Evolutionary conservation across 2,888 invertebrate genomes (phyloP).

Genomic region (Platypus cylindrus): DNA sequence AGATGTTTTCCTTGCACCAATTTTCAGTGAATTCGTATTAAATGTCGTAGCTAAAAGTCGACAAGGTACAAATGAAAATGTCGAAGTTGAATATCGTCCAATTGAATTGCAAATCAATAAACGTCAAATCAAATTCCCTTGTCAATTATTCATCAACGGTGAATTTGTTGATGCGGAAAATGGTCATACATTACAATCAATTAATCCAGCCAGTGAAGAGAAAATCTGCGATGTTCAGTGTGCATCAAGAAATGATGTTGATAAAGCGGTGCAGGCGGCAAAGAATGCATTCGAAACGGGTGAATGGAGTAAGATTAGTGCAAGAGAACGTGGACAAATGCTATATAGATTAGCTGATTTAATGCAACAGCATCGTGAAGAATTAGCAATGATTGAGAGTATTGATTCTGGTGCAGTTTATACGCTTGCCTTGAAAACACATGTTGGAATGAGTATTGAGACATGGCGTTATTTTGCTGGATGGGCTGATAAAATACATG

Average conservation of each 20-base stretch:
- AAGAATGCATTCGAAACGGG: constrained; percentile 77
- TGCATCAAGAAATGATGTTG: constrained; percentile 69
- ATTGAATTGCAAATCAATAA: constrained; percentile 71
- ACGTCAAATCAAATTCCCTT: constrained; percentile 72
- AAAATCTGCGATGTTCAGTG: constrained; percentile 39
- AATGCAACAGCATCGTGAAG: constrained; percentile 90
- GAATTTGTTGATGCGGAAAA: constrained; percentile 70
- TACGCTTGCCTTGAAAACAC: constrained; percentile 90
- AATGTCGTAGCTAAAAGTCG: constrained; percentile 55
- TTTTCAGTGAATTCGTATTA: constrained; percentile 67
- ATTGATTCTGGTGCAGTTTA: constrained; percentile 95
- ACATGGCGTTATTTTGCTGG: constrained; percentile 95
- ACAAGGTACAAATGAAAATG: constrained; percentile 42
- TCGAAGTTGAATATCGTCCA: constrained; percentile 52
- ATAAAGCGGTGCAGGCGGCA: constrained; percentile 78
- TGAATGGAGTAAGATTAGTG: constrained; percentile 89
- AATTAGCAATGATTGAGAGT: constrained; percentile 86
- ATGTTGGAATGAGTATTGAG: constrained; percentile 95
- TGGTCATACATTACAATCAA: constrained; percentile 47
- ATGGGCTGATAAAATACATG: constrained; percentile 94
- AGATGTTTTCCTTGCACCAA: constrained; percentile 86
- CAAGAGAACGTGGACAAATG: constrained; percentile 76
- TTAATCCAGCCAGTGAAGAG: constrained; percentile 76
- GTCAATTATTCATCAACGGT: constrained; percentile 85
- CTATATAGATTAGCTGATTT: constrained; percentile 82